A percentile compares a stretch with the other conserved stretches of the same genome.
phyloP scores from a whole-genome alignment of 1,140 invertebrate species.

The Cheumatopsyche charites region DNA sequence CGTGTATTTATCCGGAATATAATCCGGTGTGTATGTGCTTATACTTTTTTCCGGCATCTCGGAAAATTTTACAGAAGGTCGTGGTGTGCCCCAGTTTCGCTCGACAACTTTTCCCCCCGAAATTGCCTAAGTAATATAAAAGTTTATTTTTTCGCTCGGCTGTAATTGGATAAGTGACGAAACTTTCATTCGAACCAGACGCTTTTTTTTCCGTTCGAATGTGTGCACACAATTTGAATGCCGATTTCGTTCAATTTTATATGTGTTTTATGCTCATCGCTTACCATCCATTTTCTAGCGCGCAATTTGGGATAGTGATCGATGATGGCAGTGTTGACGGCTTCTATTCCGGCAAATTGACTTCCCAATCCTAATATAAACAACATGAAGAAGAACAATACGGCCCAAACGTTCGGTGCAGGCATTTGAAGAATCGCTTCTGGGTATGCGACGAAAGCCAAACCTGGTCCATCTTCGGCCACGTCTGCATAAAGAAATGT shows the following conservation, averaged over 20 bases:
- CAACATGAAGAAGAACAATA: slow-evolving; percentile 86
- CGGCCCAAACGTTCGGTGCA: slow-evolving; percentile 76
- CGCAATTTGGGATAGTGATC: slow-evolving; percentile 72
- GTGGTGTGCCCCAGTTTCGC: neutral
- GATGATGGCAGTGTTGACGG: slow-evolving; percentile 76
- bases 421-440: slow-evolving; percentile 81
- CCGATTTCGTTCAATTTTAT: neutral
- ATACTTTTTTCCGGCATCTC: neutral
- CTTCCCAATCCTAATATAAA: slow-evolving; percentile 78
- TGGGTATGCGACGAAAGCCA: slow-evolving; percentile 80
- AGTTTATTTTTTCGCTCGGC: slow-evolving; percentile 21
- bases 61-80: slow-evolving; percentile 5
- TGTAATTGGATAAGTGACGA: slow-evolving; percentile 29
- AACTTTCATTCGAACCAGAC: neutral
- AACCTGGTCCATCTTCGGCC: slow-evolving; percentile 71
- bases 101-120: slow-evolving; percentile 24
- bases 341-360: slow-evolving; percentile 83
- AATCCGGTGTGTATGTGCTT: neutral
- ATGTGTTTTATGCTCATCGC: slow-evolving; percentile 42
- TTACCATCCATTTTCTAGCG: slow-evolving; percentile 66
- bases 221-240: neutral
- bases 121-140: slow-evolving; percentile 35
- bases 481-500: slow-evolving; percentile 56
- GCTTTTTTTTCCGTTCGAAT: neutral
- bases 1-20: neutral